Conservation (phyloP, 2,113 vertebrate genomes). For the Archocentrus centrarchus region DNA sequence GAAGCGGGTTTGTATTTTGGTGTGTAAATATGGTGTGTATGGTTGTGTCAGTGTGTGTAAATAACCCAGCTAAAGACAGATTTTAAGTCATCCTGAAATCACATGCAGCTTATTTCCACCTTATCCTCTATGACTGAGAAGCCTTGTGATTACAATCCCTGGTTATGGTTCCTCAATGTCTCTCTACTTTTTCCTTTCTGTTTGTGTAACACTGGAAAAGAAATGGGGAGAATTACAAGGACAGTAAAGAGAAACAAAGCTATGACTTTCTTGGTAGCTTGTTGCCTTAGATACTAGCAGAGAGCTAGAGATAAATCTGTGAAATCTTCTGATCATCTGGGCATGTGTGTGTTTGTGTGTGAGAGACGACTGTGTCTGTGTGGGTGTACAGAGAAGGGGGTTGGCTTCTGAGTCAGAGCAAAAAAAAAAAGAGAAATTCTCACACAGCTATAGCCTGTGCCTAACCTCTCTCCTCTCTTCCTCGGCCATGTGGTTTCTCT, state of each 20-base stretch:
- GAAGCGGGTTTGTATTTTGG: background rate
- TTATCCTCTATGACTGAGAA: conserved; percentile 52
- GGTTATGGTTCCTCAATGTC: conserved; percentile 7
- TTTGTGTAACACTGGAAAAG: background rate
- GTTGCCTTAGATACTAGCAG: conserved; percentile 69
- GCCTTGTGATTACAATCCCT: conserved; percentile 60
- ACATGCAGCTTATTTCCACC: conserved; percentile 52
- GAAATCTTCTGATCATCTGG: conserved; percentile 65
- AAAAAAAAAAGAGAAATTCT: conserved; percentile 24
- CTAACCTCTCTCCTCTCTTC: background rate
- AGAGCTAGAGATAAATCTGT: conserved; percentile 58
- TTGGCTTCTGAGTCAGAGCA: conserved; percentile 29
- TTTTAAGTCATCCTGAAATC: conserved; percentile 46
- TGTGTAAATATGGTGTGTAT: background rate
- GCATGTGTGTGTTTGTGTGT: conserved; percentile 28
- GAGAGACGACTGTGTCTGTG: conserved; percentile 22
- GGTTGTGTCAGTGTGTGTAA: background rate
- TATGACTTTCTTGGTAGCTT: conserved; percentile 27
- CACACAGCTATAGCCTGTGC: background rate
- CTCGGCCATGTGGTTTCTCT: conserved; percentile 13
- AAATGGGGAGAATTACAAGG: conserved; percentile 49
- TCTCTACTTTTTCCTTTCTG: background rate
- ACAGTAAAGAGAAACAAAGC: conserved; percentile 41
- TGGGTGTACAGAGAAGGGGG: conserved; percentile 33
- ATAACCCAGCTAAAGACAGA: background rate